Percentiles rank a stretch among this genome's conserved stretches.
These are phyloP conservation scores for Ceratina japonica DNA, from an alignment of 1,140 invertebrate genomes.

Conservation along the genomic window DNA sequence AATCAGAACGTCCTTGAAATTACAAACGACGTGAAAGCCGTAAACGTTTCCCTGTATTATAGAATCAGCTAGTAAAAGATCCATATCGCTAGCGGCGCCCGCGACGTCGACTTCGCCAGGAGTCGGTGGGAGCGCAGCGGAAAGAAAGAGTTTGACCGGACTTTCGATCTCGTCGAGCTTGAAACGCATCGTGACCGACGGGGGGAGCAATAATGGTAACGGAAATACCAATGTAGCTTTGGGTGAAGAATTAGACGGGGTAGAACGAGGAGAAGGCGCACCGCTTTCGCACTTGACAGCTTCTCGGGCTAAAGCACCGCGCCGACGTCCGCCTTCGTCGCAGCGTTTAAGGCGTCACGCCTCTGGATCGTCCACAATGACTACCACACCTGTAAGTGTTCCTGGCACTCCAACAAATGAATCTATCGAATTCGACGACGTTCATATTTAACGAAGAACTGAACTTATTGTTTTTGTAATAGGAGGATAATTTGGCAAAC, in stretches of 20 bases:
- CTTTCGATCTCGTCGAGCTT: conserved; percentile 70
- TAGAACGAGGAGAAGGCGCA: conserved; percentile 80
- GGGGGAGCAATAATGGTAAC: conserved; percentile 66
- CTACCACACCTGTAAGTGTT: conserved; percentile 39
- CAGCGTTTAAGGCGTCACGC: conserved; percentile 73
- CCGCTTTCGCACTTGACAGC: conserved; percentile 84
- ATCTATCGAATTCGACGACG: no score
- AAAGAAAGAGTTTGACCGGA: conserved; percentile 68
- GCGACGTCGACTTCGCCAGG: conserved; percentile 51
- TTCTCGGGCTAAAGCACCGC: conserved; percentile 82
- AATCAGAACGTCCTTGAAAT: background rate
- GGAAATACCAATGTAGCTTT: conserved; percentile 60
- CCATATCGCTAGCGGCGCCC: conserved; percentile 46
- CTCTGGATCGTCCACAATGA: conserved; percentile 36
- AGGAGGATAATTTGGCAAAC: conserved; percentile 75
- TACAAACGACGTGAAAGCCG: background rate
- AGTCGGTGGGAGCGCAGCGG: conserved; percentile 44
- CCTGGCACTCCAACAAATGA: conserved; percentile 27
- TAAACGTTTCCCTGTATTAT: background rate
- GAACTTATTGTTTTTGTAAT: background rate
- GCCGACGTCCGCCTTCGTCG: conserved; percentile 82
- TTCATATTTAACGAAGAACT: no score
- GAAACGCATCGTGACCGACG: conserved; percentile 70
- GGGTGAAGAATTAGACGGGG: conserved; percentile 81
- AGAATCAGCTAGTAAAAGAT: conserved; percentile 53